phyloP scores from a whole-genome alignment of 2,888 invertebrate genomes.

The Apamea epomidion region DNA sequence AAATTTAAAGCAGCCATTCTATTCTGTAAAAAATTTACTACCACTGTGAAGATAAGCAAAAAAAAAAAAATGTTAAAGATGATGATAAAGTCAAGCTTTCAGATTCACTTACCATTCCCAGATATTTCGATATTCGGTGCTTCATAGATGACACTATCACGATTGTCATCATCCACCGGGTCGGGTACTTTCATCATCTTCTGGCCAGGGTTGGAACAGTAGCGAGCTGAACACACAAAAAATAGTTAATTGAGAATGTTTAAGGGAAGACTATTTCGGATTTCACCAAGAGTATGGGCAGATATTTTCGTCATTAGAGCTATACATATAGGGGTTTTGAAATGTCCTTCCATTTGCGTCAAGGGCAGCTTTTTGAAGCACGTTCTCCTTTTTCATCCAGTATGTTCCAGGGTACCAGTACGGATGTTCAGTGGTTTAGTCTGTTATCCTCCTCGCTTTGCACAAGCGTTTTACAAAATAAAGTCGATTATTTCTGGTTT shows the following conservation, averaged over 20 bases:
- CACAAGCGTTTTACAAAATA: too few species aligned
- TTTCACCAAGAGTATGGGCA: neutral
- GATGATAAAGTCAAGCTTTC: neutral
- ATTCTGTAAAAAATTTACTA: neutral
- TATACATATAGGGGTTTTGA: too few species aligned
- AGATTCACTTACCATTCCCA: conserved; percentile 30
- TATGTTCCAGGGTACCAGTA: neutral
- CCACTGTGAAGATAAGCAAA: neutral
- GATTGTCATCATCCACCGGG: neutral
- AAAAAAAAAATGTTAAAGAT: neutral
- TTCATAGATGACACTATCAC: conserved; percentile 65
- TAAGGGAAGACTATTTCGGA: neutral
- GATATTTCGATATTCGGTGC: conserved; percentile 49
- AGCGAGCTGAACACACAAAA: conserved; percentile 61
- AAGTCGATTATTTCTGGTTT: too few species aligned
- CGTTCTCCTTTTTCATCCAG: neutral
- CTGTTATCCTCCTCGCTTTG: too few species aligned
- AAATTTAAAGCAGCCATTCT: neutral
- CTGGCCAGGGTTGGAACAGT: conserved; percentile 63
- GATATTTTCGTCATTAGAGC: neutral
- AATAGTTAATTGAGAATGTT: neutral
- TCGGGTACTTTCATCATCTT: conserved; percentile 23
- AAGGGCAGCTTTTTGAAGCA: too few species aligned
- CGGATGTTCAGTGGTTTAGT: neutral
- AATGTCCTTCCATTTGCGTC: neutral